These are phyloP conservation scores for Oscheius sp. DNA, from an alignment of 1,140 invertebrate species.

Conservation along the genomic window DNA sequence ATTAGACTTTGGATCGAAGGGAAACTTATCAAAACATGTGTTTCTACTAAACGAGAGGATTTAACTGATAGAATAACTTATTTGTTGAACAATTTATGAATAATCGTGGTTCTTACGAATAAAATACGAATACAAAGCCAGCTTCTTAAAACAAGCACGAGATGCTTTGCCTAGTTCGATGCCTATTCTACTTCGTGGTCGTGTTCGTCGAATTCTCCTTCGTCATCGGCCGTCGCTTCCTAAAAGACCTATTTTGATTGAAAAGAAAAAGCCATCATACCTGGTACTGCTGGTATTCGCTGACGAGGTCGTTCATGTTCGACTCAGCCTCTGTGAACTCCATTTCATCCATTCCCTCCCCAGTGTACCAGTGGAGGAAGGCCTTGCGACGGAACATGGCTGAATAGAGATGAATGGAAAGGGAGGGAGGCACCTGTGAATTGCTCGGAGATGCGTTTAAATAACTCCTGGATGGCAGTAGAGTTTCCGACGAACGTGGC, in stretches of 20 bases:
- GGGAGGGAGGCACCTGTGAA: slow-evolving; percentile 65
- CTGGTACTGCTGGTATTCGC: slow-evolving; percentile 68
- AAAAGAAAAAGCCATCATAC: background rate
- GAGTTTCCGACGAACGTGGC: slow-evolving; percentile 65
- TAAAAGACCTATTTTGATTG: background rate
- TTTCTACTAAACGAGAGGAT: too few species aligned
- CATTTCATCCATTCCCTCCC: slow-evolving; percentile 67
- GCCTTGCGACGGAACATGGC: slow-evolving; percentile 78
- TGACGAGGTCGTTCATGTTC: slow-evolving; percentile 78
- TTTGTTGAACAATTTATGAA: too few species aligned
- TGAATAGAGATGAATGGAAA: too few species aligned
- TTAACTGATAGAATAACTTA: too few species aligned
- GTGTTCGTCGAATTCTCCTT: slow-evolving; percentile 15
- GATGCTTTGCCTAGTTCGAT: too few species aligned
- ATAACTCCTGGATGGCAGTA: slow-evolving; percentile 75
- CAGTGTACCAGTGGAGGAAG: slow-evolving; percentile 84
- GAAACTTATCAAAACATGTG: too few species aligned
- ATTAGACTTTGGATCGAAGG: too few species aligned
- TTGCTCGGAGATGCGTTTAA: slow-evolving; percentile 74
- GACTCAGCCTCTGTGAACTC: slow-evolving; percentile 72
- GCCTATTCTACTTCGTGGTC: too few species aligned
- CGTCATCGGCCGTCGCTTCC: slow-evolving; percentile 20
- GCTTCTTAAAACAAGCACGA: too few species aligned
- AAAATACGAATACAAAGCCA: too few species aligned
- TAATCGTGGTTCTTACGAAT: too few species aligned